A percentile compares a stretch with the other conserved stretches of the same genome.
These are phyloP conservation scores for Zosterops hypoxanthus DNA, from an alignment of 2,113 vertebrate species.

Conservation along the genomic window DNA sequence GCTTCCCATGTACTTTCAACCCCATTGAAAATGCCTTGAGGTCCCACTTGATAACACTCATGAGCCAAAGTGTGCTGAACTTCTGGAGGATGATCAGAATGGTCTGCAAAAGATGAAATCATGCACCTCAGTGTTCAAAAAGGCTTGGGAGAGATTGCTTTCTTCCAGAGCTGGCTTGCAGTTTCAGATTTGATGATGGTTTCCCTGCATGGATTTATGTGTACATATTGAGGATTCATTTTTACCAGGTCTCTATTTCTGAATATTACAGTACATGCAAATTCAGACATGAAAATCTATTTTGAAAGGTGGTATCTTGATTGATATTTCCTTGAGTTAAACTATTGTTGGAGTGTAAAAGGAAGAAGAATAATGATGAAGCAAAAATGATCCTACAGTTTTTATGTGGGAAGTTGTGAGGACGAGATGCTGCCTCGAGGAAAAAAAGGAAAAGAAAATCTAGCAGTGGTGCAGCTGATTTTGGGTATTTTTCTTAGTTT, in stretches of 20 bases:
- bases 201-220: not conserved
- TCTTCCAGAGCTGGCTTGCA: not conserved
- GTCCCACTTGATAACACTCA: not conserved
- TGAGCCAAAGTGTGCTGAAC: not conserved
- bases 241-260: not conserved
- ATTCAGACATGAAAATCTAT: not conserved
- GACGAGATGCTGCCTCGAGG: not conserved
- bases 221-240: not conserved
- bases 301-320: not conserved
- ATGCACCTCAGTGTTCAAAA: not conserved
- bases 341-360: not conserved
- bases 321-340: not conserved
- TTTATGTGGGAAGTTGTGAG: not conserved
- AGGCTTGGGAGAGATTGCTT: not conserved
- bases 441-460: accelerated
- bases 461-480: not conserved
- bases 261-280: not conserved
- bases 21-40: not conserved
- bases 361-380: not conserved
- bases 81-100: not conserved
- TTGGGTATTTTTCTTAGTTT: not conserved
- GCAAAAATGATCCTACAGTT: not conserved
- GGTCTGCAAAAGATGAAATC: not conserved
- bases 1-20: constrained; percentile 5
- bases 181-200: not conserved